These are phyloP conservation scores for Tetrapedia diversipes DNA, from an alignment of 2,888 invertebrate species.

Conservation along the genomic window DNA sequence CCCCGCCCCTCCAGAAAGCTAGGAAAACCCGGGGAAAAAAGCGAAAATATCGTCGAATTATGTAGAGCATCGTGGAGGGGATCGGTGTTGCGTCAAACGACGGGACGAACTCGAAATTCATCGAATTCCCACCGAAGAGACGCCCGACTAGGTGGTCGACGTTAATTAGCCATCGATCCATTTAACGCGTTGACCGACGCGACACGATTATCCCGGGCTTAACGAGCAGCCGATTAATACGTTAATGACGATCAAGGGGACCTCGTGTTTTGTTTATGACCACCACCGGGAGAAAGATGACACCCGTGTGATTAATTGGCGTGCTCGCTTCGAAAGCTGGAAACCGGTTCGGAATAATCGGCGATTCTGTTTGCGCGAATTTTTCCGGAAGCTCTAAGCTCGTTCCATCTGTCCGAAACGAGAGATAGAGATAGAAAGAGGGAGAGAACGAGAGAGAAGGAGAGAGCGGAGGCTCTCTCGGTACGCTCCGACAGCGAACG, in stretches of 20 bases:
- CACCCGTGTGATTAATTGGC: slow-evolving; percentile 22
- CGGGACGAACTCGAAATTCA: slow-evolving; percentile 1
- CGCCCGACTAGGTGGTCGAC: neutral
- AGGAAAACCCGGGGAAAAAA: slow-evolving; percentile 28
- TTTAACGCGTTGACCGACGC: slow-evolving; percentile 5
- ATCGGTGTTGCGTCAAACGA: neutral
- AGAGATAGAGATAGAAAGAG: neutral
- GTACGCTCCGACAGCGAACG: slow-evolving; percentile 19
- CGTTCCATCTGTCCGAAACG: slow-evolving; percentile 46
- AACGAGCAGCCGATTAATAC: slow-evolving; percentile 25
- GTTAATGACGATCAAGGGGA: slow-evolving; percentile 10
- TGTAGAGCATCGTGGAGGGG: slow-evolving; percentile 13
- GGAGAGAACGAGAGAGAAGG: too few species aligned
- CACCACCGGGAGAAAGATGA: neutral
- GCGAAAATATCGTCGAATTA: slow-evolving; percentile 42
- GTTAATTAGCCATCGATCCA: slow-evolving; percentile 31
- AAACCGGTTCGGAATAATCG: slow-evolving; percentile 54
- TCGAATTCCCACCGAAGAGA: neutral
- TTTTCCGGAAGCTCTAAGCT: slow-evolving; percentile 44
- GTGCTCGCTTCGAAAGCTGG: slow-evolving; percentile 5
- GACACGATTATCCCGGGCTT: slow-evolving; percentile 19
- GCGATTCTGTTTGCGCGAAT: slow-evolving; percentile 66
- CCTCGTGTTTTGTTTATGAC: neutral
- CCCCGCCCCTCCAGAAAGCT: slow-evolving; percentile 7
- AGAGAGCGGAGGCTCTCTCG: slow-evolving; percentile 7